Percentiles rank a stretch among this genome's conserved stretches.
These are phyloP conservation scores for Drosophila simulans DNA, from an alignment of 1,140 invertebrate genomes.

Conservation along the genomic window DNA sequence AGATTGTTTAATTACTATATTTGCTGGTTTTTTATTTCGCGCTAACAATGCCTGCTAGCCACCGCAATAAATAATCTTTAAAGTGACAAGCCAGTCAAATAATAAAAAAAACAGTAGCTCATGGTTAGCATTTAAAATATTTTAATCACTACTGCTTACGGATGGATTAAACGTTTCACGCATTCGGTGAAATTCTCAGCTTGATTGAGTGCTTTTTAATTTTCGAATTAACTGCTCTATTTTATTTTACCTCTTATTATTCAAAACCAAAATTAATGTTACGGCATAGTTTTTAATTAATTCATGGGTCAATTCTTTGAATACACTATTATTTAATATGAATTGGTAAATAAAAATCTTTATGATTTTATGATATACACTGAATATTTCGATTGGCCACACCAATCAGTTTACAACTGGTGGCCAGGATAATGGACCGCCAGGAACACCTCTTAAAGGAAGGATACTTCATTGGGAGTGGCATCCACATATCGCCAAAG, in stretches of 20 bases:
- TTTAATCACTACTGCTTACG: constrained; percentile 11
- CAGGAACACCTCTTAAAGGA: neutral
- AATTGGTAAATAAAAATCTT: too few relatives aligned
- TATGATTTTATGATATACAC: too few relatives aligned
- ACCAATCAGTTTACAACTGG: constrained; percentile 8
- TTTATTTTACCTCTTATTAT: neutral
- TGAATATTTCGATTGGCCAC: neutral
- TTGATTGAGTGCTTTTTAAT: constrained; percentile 32
- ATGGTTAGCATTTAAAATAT: constrained; percentile 18
- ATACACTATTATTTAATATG: too few relatives aligned
- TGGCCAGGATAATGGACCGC: constrained; percentile 1
- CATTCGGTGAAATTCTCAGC: neutral
- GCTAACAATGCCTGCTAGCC: neutral
- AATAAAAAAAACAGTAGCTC: constrained; percentile 5
- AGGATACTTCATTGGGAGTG: neutral
- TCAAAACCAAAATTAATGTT: neutral
- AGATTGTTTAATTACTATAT: constrained; percentile 34
- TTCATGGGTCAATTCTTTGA: neutral
- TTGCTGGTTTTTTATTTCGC: constrained; percentile 10
- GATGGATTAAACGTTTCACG: constrained; percentile 12
- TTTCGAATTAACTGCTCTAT: neutral
- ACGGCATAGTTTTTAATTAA: neutral
- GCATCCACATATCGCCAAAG: neutral
- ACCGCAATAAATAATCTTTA: constrained; percentile 27
- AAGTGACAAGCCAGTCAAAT: neutral